These are phyloP conservation scores for Epizoanthus rinbou DNA, from an alignment of 92 coral and sea anemone genomes.

Conservation along the genomic window DNA sequence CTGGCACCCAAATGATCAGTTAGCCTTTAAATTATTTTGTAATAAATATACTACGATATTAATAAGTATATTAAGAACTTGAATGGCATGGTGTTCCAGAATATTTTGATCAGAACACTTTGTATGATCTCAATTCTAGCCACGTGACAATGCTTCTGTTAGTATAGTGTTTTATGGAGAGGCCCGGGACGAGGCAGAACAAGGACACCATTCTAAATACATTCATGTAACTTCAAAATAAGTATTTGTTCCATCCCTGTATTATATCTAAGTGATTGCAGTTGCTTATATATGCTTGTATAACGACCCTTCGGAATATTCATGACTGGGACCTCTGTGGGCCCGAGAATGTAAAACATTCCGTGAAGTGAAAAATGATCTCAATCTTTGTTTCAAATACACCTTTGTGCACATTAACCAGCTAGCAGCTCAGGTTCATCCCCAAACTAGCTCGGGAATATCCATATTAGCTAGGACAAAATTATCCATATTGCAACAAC, in stretches of 20 bases:
- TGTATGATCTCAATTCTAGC: background rate
- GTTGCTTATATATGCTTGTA: background rate
- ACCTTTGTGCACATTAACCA: conserved; percentile 25
- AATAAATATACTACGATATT: background rate
- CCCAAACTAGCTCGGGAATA: background rate
- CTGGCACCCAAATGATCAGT: no score
- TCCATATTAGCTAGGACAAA: background rate
- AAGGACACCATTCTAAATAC: no score
- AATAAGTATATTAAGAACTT: background rate
- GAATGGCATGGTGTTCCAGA: background rate
- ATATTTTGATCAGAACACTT: no score
- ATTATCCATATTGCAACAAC: background rate
- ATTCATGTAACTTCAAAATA: no score
- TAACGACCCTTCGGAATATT: background rate
- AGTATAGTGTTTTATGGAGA: background rate
- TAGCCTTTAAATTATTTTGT: no score
- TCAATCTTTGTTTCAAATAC: conserved; percentile 13
- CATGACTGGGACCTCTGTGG: background rate
- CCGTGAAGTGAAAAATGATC: conserved; percentile 38
- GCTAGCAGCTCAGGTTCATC: background rate
- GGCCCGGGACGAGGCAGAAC: conserved; percentile 35
- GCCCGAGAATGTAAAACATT: conserved; percentile 38
- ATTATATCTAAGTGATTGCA: background rate
- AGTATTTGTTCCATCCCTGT: background rate
- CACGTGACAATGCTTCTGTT: conserved; percentile 13